Percentiles rank a stretch among this genome's conserved stretches.
These are phyloP conservation scores for Lophotriccus pileatus DNA, from an alignment of 2,797 vertebrate genomes.

Conservation along the genomic window DNA sequence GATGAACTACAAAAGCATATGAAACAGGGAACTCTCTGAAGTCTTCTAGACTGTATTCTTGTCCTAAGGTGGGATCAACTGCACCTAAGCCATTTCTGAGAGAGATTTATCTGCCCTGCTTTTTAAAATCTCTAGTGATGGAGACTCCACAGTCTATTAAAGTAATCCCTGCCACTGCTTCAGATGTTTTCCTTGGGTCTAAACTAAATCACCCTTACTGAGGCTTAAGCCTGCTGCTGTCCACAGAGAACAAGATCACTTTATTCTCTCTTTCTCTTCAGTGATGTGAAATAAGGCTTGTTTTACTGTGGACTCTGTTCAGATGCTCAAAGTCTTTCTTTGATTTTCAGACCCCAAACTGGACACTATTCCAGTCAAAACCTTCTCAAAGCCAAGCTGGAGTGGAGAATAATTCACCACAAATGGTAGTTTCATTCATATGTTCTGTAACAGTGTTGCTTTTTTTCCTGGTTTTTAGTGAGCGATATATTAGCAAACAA, in stretches of 20 bases:
- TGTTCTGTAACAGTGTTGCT: neutral
- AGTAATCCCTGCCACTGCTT: neutral
- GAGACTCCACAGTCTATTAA: neutral
- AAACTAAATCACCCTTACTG: neutral
- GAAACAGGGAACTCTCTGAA: neutral
- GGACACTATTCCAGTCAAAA: neutral
- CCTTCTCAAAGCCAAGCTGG: neutral
- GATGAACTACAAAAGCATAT: neutral
- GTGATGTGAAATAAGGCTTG: neutral
- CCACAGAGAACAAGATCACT: neutral
- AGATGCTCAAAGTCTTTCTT: neutral
- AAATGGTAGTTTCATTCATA: neutral
- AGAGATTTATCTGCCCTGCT: neutral
- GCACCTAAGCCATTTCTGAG: neutral
- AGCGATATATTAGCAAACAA: neutral
- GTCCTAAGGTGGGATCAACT: neutral
- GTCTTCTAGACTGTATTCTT: neutral
- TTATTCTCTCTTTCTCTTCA: neutral
- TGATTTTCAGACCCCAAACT: neutral
- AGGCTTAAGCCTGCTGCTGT: neutral
- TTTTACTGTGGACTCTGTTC: neutral
- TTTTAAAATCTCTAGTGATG: neutral
- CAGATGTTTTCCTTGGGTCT: neutral
- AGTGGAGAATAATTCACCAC: neutral
- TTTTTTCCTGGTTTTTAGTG: neutral